Conservation (phyloP, 2,113 vertebrate species). For the Plecotus auritus region DNA sequence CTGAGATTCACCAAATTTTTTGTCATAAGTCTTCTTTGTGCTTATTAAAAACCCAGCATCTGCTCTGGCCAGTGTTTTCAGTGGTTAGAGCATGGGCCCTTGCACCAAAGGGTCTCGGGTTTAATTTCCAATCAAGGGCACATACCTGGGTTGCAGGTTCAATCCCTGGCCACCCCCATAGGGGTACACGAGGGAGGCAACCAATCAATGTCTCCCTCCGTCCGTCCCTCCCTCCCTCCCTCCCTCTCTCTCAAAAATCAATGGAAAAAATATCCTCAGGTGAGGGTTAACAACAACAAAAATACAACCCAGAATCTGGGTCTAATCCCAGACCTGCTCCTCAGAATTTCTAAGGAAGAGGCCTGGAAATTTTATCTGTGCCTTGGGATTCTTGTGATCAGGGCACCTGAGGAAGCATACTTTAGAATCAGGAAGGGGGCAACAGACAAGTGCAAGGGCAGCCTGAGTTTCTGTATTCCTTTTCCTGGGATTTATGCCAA, state of each 20-base stretch:
- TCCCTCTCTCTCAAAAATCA: too few species aligned
- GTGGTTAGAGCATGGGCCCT: not conserved
- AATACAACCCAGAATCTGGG: not conserved
- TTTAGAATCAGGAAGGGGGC: rapidly evolving
- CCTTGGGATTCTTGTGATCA: not conserved
- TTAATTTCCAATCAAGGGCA: not conserved
- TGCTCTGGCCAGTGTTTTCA: not conserved
- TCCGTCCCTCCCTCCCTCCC: too few species aligned
- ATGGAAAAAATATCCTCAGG: not conserved
- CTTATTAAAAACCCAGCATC: not conserved
- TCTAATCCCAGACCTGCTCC: not conserved
- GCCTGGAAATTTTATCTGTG: not conserved
- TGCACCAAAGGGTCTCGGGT: not conserved
- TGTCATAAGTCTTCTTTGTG: not conserved
- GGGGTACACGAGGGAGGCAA: too few species aligned
- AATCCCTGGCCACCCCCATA: not conserved
- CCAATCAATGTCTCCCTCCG: too few species aligned
- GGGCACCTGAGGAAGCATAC: not conserved
- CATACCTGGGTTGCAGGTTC: not conserved
- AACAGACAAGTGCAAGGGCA: rapidly evolving
- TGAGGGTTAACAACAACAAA: not conserved
- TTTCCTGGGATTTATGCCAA: not conserved
- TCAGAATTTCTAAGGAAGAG: not conserved
- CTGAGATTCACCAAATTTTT: not conserved
- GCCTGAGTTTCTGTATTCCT: not conserved